Conservation (phyloP, 2,888 invertebrate species). For the Pandemis cinnamomeana region DNA sequence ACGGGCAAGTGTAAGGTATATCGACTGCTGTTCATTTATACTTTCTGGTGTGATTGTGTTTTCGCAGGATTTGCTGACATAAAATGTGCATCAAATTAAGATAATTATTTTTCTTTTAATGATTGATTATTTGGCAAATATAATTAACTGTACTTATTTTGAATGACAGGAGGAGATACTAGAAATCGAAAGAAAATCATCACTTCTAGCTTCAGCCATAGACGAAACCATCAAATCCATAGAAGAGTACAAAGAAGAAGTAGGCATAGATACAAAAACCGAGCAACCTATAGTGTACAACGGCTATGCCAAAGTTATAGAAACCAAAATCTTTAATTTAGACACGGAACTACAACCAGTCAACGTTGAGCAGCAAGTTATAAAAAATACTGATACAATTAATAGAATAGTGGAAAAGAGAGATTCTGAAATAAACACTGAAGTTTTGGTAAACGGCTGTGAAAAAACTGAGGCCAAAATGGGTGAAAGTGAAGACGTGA, state of each 20-base stretch:
- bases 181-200: slow-evolving; percentile 74
- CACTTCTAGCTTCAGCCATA: slow-evolving; percentile 74
- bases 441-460: not conserved
- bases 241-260: slow-evolving; percentile 77
- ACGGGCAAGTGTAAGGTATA: no score
- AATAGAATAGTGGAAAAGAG: slow-evolving; percentile 43
- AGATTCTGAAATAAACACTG: not conserved
- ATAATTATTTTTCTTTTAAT: no score
- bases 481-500: slow-evolving; percentile 42
- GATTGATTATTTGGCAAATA: no score
- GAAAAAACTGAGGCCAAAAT: slow-evolving; percentile 24
- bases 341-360: slow-evolving; percentile 43
- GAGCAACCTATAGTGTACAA: slow-evolving; percentile 45
- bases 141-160: not conserved
- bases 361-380: slow-evolving; percentile 33
- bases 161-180: slow-evolving; percentile 70
- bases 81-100: no score
- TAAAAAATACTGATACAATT: slow-evolving; percentile 47
- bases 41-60: no score
- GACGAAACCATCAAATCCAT: slow-evolving; percentile 76
- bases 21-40: no score
- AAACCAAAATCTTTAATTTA: slow-evolving; percentile 44
- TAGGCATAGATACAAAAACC: slow-evolving; percentile 60
- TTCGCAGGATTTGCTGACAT: no score
- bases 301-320: slow-evolving; percentile 45